Conservation (phyloP, 2,113 vertebrate species). For the Aviceda subcristata region DNA sequence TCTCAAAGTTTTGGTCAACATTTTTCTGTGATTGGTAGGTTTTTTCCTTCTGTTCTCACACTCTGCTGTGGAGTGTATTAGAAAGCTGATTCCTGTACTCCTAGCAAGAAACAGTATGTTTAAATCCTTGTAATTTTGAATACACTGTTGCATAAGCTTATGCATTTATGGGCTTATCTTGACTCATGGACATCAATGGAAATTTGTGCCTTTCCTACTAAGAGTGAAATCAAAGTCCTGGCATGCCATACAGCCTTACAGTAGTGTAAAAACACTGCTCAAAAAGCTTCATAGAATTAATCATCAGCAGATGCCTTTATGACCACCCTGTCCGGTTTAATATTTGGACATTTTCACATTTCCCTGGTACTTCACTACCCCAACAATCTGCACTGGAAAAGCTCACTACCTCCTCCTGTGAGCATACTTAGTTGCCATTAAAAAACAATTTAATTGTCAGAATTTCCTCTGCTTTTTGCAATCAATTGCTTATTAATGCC, state of each 20-base stretch:
- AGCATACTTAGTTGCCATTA: neutral
- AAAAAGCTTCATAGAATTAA: neutral
- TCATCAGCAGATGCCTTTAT: neutral
- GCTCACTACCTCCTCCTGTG: neutral
- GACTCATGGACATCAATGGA: neutral
- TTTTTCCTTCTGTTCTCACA: neutral
- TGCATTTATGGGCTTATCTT: neutral
- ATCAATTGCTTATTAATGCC: slow-evolving; percentile 57
- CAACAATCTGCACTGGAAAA: neutral
- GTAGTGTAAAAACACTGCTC: neutral
- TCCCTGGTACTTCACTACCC: neutral
- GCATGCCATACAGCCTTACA: neutral
- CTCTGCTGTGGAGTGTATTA: neutral
- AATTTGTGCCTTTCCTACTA: neutral
- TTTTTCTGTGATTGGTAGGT: neutral
- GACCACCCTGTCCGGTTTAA: neutral
- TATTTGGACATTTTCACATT: neutral
- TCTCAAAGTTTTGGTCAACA: neutral
- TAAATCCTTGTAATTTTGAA: neutral
- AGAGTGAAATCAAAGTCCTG: neutral
- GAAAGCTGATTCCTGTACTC: neutral
- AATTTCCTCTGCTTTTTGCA: slow-evolving; percentile 25
- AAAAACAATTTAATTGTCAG: neutral
- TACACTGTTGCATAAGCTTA: neutral
- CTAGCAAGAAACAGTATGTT: neutral